Conservation (phyloP, 2,888 invertebrate species). For the Sarcophaga variegata region DNA sequence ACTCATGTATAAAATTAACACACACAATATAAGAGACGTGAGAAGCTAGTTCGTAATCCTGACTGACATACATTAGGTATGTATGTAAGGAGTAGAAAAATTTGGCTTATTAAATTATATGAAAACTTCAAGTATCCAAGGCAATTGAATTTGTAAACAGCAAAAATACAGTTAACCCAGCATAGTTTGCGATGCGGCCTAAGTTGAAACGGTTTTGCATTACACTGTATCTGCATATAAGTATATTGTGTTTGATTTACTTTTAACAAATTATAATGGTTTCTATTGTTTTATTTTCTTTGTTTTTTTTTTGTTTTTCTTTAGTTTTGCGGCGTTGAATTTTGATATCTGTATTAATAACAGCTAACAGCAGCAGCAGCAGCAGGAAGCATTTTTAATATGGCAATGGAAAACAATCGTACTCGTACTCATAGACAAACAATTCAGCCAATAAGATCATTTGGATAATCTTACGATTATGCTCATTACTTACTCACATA, state of each 20-base stretch:
- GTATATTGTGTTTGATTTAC: conserved; percentile 1
- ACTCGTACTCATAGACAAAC: conserved; percentile 1
- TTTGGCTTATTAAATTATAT: too few species aligned
- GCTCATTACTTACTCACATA: conserved; percentile 21
- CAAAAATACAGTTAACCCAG: too few species aligned
- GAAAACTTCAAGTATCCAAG: too few species aligned
- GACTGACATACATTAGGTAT: too few species aligned
- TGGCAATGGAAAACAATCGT: conserved; percentile 8
- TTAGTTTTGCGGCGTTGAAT: conserved; percentile 10
- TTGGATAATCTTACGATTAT: conserved; percentile 33
- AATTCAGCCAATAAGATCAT: conserved; percentile 56
- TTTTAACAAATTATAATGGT: conserved; percentile 65
- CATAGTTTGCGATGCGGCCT: too few species aligned
- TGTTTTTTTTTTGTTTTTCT: neutral
- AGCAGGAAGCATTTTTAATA: conserved; percentile 62
- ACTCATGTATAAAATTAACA: too few species aligned
- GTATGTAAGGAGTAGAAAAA: too few species aligned
- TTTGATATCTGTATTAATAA: conserved; percentile 67
- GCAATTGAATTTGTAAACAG: too few species aligned
- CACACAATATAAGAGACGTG: too few species aligned
- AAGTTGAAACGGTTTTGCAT: neutral
- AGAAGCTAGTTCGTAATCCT: too few species aligned
- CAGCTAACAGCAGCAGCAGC: conserved; percentile 28
- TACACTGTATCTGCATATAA: neutral
- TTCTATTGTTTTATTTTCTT: conserved; percentile 46